A percentile compares a stretch with the other conserved stretches of the same genome.
Evolutionary conservation across 2,113 vertebrate species (phyloP).

Genomic region (Brachypodius melanocephalos): DNA sequence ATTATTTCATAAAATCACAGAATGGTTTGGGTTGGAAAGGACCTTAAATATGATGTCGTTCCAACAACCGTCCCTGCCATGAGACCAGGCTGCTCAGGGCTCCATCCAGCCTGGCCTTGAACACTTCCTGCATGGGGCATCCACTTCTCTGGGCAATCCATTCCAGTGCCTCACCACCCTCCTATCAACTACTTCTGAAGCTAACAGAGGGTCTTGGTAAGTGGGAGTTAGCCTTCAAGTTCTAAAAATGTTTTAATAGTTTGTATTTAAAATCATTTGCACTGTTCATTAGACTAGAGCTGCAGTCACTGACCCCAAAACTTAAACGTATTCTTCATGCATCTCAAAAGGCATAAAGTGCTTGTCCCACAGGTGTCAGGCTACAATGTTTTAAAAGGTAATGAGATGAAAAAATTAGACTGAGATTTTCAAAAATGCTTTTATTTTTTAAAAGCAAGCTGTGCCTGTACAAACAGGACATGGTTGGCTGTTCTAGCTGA

Average conservation of each 20-base stretch:
- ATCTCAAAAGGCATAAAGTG: neutral
- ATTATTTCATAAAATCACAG: neutral
- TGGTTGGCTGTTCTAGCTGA: neutral
- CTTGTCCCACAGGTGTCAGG: rapidly evolving
- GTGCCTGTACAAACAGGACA: neutral
- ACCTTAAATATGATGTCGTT: neutral
- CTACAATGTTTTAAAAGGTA: neutral
- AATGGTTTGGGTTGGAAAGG: neutral
- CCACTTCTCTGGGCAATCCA: neutral
- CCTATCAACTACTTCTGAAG: neutral
- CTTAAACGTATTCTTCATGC: neutral
- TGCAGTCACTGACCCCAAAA: neutral
- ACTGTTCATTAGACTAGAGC: neutral
- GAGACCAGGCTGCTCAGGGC: neutral
- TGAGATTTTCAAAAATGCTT: neutral
- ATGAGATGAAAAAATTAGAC: neutral
- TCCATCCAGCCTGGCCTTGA: neutral
- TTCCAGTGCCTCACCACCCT: neutral
- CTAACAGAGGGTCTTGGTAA: too few species aligned
- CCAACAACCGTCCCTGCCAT: too few species aligned
- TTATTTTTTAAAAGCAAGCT: neutral
- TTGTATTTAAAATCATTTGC: neutral
- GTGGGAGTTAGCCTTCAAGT: neutral
- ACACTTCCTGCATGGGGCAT: neutral
- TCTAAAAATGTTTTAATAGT: neutral